Evolutionary conservation across 2,888 invertebrate species (phyloP).

Genomic region (Drosophila maculinotata): DNA sequence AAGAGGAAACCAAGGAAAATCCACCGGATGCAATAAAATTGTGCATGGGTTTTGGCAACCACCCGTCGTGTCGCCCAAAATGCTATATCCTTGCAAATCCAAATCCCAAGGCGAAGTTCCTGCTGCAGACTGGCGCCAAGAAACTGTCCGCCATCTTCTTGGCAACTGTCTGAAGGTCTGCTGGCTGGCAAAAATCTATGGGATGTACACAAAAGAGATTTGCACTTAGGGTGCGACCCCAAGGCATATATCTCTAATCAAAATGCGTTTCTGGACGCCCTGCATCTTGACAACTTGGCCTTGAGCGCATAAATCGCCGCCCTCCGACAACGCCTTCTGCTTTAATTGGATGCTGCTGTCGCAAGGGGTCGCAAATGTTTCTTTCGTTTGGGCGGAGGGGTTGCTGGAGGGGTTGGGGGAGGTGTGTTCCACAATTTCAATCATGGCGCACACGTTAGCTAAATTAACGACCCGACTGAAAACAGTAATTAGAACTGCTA

Average conservation of each 20-base stretch:
- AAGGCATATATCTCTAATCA: conserved; percentile 14
- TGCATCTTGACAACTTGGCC: conserved; percentile 56
- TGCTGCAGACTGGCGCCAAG: conserved; percentile 44
- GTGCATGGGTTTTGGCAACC: conserved; percentile 57
- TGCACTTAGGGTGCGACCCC: conserved; percentile 61
- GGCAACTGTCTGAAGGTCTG: conserved; percentile 40
- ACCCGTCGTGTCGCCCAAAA: conserved; percentile 43
- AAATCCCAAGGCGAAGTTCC: conserved; percentile 39
- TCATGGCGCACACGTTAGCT: conserved; percentile 68
- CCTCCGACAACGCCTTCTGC: conserved; percentile 13
- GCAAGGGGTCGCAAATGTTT: conserved; percentile 22
- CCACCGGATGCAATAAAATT: conserved; percentile 62
- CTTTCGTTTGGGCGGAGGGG: background rate
- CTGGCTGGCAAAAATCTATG: conserved; percentile 60
- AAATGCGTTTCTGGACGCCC: conserved; percentile 23
- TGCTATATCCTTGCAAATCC: conserved; percentile 23
- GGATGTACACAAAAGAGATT: conserved; percentile 20
- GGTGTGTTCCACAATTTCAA: conserved; percentile 53
- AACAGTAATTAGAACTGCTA: conserved; percentile 57
- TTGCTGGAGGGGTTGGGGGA: conserved; percentile 14
- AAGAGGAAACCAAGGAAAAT: conserved; percentile 19
- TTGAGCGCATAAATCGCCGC: conserved; percentile 58
- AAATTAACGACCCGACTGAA: conserved; percentile 46
- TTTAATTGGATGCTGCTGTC: conserved; percentile 48
- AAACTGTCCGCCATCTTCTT: conserved; percentile 4